A percentile compares a stretch with the other conserved stretches of the same genome.
Conservation (phyloP, 2,113 vertebrate species). For the Rhea americana region DNA sequence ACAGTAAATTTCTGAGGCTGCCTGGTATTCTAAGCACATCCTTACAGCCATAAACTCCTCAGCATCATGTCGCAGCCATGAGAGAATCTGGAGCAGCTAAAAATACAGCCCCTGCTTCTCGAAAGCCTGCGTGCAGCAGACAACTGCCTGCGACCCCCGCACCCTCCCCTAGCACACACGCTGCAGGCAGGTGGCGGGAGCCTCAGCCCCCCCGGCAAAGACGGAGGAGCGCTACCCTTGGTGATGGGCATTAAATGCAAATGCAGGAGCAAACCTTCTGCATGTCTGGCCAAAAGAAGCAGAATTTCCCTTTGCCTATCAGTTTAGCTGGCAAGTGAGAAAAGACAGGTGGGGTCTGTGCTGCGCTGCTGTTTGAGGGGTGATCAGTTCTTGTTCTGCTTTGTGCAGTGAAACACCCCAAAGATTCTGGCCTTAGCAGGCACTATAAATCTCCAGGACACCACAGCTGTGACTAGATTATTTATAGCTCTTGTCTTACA, state of each 20-base stretch:
- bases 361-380: background rate
- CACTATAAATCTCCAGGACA: constrained; percentile 68
- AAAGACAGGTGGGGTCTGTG: background rate
- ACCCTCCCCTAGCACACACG: background rate
- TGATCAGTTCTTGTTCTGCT: constrained; percentile 46
- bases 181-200: background rate
- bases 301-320: background rate
- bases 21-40: constrained; percentile 71
- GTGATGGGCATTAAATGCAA: background rate
- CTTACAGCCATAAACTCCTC: constrained; percentile 68
- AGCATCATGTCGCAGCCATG: constrained; percentile 60
- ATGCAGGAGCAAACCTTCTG: background rate
- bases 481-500: constrained; percentile 77
- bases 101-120: constrained; percentile 68
- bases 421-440: constrained; percentile 63
- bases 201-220: background rate
- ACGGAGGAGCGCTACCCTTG: background rate
- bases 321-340: background rate
- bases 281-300: background rate
- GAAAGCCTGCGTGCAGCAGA: constrained; percentile 25
- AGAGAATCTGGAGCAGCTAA: constrained; percentile 74
- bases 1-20: constrained; percentile 67
- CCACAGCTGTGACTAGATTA: constrained; percentile 75
- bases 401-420: constrained; percentile 32
- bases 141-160: constrained; percentile 37